A percentile compares a stretch with the other conserved stretches of the same genome.
These are phyloP conservation scores for Zosterops hypoxanthus DNA, from an alignment of 2,113 vertebrate genomes.

Conservation along the genomic window DNA sequence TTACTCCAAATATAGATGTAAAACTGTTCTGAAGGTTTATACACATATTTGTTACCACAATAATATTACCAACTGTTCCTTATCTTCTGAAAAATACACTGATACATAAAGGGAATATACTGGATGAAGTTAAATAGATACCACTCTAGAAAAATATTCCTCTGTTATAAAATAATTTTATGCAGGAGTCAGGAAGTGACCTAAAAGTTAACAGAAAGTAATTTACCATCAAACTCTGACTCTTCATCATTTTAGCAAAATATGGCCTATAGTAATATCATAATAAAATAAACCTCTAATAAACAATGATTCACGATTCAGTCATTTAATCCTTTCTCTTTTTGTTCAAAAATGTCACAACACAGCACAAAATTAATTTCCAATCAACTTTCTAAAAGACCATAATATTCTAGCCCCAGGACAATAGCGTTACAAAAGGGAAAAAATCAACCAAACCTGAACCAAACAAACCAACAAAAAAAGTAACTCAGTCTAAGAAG, in stretches of 20 bases:
- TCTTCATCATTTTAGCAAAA: neutral
- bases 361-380: constrained; percentile 10
- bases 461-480: neutral
- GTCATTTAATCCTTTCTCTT: neutral
- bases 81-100: neutral
- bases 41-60: neutral
- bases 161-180: neutral
- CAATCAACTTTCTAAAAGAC: neutral
- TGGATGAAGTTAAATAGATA: neutral
- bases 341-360: neutral
- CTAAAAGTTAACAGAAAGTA: neutral
- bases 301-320: neutral
- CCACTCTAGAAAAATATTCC: neutral
- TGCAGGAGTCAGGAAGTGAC: neutral
- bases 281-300: neutral
- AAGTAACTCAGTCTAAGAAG: neutral
- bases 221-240: neutral
- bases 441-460: fast-evolving
- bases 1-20: neutral
- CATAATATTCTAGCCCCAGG: neutral
- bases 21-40: neutral
- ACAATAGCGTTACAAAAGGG: neutral
- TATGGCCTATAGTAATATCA: neutral
- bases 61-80: neutral
- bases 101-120: neutral